A percentile compares a stretch with the other conserved stretches of the same genome.
phyloP scores from a whole-genome alignment of 2,113 vertebrate genomes.

The Polypterus bichir region DNA sequence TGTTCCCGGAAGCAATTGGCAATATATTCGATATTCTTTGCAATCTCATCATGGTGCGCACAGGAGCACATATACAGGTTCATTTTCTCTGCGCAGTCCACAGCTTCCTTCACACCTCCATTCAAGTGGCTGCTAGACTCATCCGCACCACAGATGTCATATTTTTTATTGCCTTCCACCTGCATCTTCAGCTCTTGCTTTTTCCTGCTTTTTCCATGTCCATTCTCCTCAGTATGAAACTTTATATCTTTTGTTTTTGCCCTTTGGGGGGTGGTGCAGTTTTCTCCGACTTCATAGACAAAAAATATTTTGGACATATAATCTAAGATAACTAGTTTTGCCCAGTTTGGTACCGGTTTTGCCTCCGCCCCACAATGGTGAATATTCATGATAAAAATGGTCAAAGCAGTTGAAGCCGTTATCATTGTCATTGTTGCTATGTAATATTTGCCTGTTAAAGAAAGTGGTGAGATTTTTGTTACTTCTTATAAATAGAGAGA shows the following conservation, averaged over 20 bases:
- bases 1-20: slow-evolving; percentile 81
- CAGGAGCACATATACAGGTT: slow-evolving; percentile 38
- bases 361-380: slow-evolving; percentile 92
- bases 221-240: slow-evolving; percentile 29
- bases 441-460: slow-evolving; percentile 80
- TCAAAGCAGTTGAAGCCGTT: slow-evolving; percentile 91
- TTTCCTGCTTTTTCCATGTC: slow-evolving; percentile 17
- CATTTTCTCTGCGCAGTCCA: slow-evolving; percentile 29
- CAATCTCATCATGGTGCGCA: slow-evolving; percentile 53
- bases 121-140: slow-evolving; percentile 38
- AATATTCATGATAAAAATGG: slow-evolving; percentile 97
- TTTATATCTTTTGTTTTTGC: slow-evolving; percentile 30
- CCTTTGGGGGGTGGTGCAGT: slow-evolving; percentile 57
- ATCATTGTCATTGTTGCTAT: slow-evolving; percentile 97
- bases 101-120: slow-evolving; percentile 29
- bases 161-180: slow-evolving; percentile 20
- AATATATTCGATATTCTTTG: slow-evolving; percentile 84
- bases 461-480: slow-evolving; percentile 3
- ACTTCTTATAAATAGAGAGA: background rate
- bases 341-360: slow-evolving; percentile 86
- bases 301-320: slow-evolving; percentile 93
- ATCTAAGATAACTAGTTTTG: slow-evolving; percentile 82
- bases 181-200: slow-evolving; percentile 6
- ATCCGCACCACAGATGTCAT: slow-evolving; percentile 27
- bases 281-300: slow-evolving; percentile 91